These are phyloP conservation scores for Tipula helvola DNA, from an alignment of 2,888 invertebrate genomes.

Conservation along the genomic window DNA sequence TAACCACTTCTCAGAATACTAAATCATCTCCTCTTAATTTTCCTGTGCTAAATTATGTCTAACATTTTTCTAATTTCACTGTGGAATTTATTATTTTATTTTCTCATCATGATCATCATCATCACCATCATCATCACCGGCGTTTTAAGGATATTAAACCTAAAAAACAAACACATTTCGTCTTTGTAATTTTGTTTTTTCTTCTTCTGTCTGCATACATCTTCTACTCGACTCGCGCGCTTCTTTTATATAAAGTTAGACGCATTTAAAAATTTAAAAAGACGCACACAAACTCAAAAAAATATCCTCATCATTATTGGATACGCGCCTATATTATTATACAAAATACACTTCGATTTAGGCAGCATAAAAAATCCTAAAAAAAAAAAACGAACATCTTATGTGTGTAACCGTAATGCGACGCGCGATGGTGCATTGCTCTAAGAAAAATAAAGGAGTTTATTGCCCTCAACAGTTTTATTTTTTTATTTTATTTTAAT, in stretches of 20 bases:
- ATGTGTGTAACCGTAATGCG: not conserved
- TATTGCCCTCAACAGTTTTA: not conserved
- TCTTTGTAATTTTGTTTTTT: not conserved
- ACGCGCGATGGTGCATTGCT: not conserved
- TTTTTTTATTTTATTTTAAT: not conserved
- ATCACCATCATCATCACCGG: not conserved
- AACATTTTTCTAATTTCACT: not conserved
- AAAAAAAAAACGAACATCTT: not conserved
- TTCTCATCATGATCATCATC: not conserved
- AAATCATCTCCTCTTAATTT: not conserved
- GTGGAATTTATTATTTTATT: not conserved
- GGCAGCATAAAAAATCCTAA: not conserved
- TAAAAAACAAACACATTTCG: not conserved
- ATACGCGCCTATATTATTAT: not conserved
- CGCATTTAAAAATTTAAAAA: not conserved
- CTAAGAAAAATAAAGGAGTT: constrained; percentile 4
- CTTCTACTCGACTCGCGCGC: not conserved
- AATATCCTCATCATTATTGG: not conserved
- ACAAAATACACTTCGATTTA: not conserved
- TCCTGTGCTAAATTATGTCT: not conserved
- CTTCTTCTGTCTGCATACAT: not conserved
- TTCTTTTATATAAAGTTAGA: not conserved
- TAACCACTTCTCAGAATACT: not conserved
- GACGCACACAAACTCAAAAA: not conserved
- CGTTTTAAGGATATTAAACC: not conserved